Percentiles rank a stretch among this genome's conserved stretches.
These are phyloP conservation scores for Mustela erminea DNA, from an alignment of 2,797 vertebrate genomes.

Conservation along the genomic window DNA sequence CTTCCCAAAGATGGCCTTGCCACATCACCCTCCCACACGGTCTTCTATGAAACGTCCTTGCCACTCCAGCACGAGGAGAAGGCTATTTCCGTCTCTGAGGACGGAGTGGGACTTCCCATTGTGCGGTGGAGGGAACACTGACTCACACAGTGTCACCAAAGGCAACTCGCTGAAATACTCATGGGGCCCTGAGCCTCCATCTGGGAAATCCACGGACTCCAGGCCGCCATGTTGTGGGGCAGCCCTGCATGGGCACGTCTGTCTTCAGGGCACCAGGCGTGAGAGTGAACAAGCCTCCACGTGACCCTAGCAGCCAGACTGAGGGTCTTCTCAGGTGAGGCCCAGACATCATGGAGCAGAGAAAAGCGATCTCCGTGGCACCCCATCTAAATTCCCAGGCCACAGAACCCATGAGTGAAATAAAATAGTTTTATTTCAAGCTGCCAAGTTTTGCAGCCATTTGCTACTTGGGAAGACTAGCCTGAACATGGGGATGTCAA, in stretches of 20 bases:
- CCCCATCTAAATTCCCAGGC: neutral
- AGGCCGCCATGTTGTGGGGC: rapidly evolving
- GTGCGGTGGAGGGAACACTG: rapidly evolving
- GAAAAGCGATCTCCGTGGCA: rapidly evolving
- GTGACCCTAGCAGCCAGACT: neutral
- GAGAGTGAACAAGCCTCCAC: neutral
- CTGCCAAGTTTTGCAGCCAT: neutral
- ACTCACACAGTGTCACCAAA: neutral
- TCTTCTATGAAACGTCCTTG: neutral
- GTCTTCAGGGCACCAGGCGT: no score
- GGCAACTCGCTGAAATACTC: neutral
- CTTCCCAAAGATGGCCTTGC: neutral
- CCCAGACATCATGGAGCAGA: neutral
- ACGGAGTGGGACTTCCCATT: neutral
- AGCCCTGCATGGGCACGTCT: rapidly evolving
- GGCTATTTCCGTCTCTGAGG: neutral
- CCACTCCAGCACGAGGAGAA: no score
- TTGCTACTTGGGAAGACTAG: no score
- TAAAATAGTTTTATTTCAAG: no score
- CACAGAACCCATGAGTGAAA: no score
- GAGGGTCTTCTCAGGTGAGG: neutral
- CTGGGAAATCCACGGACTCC: neutral
- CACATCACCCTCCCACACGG: rapidly evolving
- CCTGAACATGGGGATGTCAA: neutral
- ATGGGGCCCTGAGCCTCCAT: neutral